Evolutionary conservation across 2,113 vertebrate species (phyloP).

Genomic region (Lamprotornis superbus): DNA sequence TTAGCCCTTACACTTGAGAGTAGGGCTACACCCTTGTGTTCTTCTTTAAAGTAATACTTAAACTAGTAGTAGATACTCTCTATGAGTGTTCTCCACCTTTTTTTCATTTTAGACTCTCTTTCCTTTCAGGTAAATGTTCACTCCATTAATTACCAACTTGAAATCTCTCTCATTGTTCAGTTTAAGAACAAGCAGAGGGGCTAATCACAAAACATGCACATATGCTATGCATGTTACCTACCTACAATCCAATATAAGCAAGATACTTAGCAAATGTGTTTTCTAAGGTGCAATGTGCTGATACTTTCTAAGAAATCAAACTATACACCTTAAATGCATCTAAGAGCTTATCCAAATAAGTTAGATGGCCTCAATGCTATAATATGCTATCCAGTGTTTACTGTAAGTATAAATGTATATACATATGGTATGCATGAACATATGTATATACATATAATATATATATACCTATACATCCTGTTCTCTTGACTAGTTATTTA

Average conservation of each 20-base stretch:
- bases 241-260: neutral
- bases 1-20: neutral
- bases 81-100: neutral
- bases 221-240: neutral
- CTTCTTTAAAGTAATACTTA: neutral
- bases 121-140: neutral
- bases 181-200: neutral
- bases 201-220: neutral
- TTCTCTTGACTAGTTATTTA: neutral
- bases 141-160: neutral
- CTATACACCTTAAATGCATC: neutral
- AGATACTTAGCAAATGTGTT: neutral
- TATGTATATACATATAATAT: neutral
- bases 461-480: too few species aligned
- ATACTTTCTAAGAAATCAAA: neutral
- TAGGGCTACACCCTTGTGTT: neutral
- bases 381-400: neutral
- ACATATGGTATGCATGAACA: rapidly evolving
- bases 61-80: neutral
- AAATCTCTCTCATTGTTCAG: neutral
- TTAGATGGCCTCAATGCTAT: neutral
- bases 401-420: neutral
- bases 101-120: neutral
- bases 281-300: neutral
- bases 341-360: neutral